Percentiles rank a stretch among this genome's conserved stretches.
Evolutionary conservation across 2,888 invertebrate genomes (phyloP).

Genomic region (Ptilodon capucinus): DNA sequence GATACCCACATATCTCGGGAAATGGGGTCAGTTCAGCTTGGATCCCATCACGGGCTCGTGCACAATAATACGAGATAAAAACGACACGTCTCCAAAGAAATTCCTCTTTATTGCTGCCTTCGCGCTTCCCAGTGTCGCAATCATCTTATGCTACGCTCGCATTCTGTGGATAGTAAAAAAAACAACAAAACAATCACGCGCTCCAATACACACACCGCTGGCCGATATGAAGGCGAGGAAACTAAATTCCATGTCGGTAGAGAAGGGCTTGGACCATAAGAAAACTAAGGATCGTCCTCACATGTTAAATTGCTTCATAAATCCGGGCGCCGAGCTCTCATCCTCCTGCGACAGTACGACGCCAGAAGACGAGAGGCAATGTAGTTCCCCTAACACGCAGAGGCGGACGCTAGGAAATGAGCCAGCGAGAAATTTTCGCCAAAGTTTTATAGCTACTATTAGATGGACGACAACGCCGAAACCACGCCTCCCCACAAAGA

Average conservation of each 20-base stretch:
- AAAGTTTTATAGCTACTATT: conserved; percentile 57
- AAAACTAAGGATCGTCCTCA: conserved; percentile 20
- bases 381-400: conserved; percentile 40
- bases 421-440: conserved; percentile 41
- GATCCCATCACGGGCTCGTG: conserved; percentile 89
- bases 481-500: conserved; percentile 87
- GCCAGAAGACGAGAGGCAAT: conserved; percentile 59
- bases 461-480: conserved; percentile 57
- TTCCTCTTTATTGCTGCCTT: conserved; percentile 92
- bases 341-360: conserved; percentile 38
- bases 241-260: conserved; percentile 30
- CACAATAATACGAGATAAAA: conserved; percentile 86
- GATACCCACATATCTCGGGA: conserved; percentile 87
- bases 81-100: conserved; percentile 88
- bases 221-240: conserved; percentile 53
- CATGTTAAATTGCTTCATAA: conserved; percentile 34
- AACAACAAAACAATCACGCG: conserved; percentile 84
- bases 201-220: conserved; percentile 38
- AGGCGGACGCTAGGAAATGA: conserved; percentile 41
- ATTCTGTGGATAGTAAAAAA: conserved; percentile 91
- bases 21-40: conserved; percentile 91
- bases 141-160: conserved; percentile 91
- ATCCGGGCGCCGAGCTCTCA: conserved; percentile 53
- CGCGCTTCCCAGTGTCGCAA: conserved; percentile 91
- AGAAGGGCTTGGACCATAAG: conserved; percentile 22